Evolutionary conservation across 2,113 vertebrate genomes (phyloP).

Genomic region (Montifringilla adamsi): DNA sequence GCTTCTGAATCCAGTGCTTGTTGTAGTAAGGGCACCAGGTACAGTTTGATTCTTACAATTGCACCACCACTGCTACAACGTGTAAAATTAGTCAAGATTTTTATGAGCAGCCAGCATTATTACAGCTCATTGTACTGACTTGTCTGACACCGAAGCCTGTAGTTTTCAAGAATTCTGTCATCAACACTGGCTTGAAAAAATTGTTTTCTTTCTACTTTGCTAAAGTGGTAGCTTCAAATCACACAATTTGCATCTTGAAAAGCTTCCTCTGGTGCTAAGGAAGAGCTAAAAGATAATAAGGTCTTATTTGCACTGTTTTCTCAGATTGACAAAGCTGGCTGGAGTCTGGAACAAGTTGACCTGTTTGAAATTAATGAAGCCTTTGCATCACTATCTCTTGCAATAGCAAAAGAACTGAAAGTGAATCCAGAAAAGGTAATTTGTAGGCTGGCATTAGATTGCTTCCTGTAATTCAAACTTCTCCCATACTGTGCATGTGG

Average conservation of each 20-base stretch:
- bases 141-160: neutral
- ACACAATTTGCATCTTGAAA: neutral
- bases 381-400: conserved; percentile 84
- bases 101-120: neutral
- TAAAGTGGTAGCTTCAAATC: neutral
- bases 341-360: conserved; percentile 88
- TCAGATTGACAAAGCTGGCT: conserved; percentile 89
- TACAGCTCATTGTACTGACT: neutral
- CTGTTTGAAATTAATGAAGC: conserved; percentile 96
- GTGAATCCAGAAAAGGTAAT: conserved; percentile 87
- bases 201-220: neutral
- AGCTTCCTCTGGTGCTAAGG: neutral
- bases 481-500: neutral
- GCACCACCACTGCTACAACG: accelerated
- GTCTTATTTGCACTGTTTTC: neutral
- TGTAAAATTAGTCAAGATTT: neutral
- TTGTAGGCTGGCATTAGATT: neutral
- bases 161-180: neutral
- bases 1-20: neutral
- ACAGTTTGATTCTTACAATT: neutral
- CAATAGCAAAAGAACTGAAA: conserved; percentile 86
- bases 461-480: neutral
- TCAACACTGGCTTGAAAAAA: neutral
- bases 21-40: neutral
- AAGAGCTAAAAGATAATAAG: neutral